A percentile compares a stretch with the other conserved stretches of the same genome.
These are phyloP conservation scores for Lacanobia wlatinum DNA, from an alignment of 2,888 invertebrate species.

Conservation along the genomic window DNA sequence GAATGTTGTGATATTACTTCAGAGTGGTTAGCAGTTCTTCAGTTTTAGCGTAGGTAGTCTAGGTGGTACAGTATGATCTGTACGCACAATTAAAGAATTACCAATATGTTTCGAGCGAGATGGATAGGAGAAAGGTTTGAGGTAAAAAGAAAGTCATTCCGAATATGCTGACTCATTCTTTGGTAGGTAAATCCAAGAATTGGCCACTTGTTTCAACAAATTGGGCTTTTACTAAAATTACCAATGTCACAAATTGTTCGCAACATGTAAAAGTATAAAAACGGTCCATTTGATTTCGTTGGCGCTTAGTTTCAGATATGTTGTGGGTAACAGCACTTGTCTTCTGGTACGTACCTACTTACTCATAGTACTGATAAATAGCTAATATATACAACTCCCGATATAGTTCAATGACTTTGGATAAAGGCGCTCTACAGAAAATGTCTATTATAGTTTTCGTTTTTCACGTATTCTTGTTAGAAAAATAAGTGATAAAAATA, in stretches of 20 bases:
- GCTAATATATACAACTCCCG: not conserved
- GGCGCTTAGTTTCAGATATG: constrained; percentile 17
- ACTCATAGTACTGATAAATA: not conserved
- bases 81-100: no score
- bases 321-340: constrained; percentile 26
- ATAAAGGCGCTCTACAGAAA: not conserved
- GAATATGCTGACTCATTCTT: no score
- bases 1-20: no score
- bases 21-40: no score
- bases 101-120: no score
- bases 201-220: not conserved
- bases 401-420: not conserved
- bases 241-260: constrained; percentile 7
- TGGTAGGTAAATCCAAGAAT: not conserved
- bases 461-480: no score
- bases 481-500: no score
- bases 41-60: no score
- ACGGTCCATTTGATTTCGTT: not conserved
- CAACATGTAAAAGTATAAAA: constrained; percentile 15
- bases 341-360: constrained; percentile 21
- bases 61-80: no score
- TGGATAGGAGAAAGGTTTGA: no score
- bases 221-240: not conserved
- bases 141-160: no score
- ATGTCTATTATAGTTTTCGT: no score